A percentile compares a stretch with the other conserved stretches of the same genome.
phyloP scores from a whole-genome alignment of 2,113 vertebrate species.

The Brachypteracias leptosomus region DNA sequence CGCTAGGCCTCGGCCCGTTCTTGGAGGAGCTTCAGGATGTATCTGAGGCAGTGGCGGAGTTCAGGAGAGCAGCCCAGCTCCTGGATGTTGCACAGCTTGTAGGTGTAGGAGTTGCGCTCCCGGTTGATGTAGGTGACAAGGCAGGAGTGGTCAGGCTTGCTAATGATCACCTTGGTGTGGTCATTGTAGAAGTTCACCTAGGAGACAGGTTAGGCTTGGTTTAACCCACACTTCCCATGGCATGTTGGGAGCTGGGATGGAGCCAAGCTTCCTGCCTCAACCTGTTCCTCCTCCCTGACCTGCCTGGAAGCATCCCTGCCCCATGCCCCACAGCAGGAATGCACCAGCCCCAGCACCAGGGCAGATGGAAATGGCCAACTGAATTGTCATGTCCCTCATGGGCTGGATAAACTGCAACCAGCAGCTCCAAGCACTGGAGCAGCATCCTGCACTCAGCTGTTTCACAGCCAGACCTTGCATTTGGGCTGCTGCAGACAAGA shows the following conservation, averaged over 20 bases:
- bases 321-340: background rate
- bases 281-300: background rate
- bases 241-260: background rate
- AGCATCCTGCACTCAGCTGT: background rate
- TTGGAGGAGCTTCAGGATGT: constrained; percentile 89
- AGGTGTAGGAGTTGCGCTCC: constrained; percentile 89
- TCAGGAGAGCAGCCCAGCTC: constrained; percentile 90
- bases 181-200: constrained; percentile 98
- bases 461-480: background rate
- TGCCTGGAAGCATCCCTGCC: background rate
- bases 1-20: constrained; percentile 81
- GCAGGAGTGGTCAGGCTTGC: constrained; percentile 87
- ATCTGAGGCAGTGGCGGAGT: constrained; percentile 84
- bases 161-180: constrained; percentile 96
- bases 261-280: constrained; percentile 33
- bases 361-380: background rate
- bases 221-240: background rate
- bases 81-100: constrained; percentile 84
- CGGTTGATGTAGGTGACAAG: constrained; percentile 93
- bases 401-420: background rate
- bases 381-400: background rate
- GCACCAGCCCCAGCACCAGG: background rate
- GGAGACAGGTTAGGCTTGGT: constrained; percentile 5
- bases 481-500: background rate
- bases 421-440: background rate